phyloP scores from a whole-genome alignment of 2,888 invertebrate species.

The Bellardia bayeri region DNA sequence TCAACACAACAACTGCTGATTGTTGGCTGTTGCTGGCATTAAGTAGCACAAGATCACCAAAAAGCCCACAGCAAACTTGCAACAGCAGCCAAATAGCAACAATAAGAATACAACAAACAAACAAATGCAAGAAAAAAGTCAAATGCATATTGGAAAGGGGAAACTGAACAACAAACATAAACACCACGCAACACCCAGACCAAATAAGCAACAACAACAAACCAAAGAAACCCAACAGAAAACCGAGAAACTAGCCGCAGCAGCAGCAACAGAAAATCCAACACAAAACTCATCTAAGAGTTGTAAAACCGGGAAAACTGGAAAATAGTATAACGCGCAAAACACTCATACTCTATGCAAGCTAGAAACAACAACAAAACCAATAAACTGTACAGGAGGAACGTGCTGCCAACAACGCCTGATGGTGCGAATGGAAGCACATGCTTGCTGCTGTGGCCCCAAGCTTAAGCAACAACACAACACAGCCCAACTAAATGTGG shows the following conservation, averaged over 20 bases:
- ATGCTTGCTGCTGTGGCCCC: constrained; percentile 35
- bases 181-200: constrained; percentile 65
- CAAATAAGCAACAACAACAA: constrained; percentile 46
- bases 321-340: constrained; percentile 66
- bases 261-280: constrained; percentile 13
- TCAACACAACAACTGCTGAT: constrained; percentile 62
- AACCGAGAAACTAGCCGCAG: not conserved
- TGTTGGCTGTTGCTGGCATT: constrained; percentile 62
- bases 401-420: constrained; percentile 72
- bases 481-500: constrained; percentile 43
- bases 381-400: constrained; percentile 65
- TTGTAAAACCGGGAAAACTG: constrained; percentile 73
- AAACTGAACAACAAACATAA: constrained; percentile 43
- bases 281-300: constrained; percentile 60
- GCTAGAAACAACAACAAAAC: constrained; percentile 38
- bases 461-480: constrained; percentile 9
- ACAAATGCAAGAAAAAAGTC: constrained; percentile 14
- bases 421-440: constrained; percentile 70
- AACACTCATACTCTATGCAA: constrained; percentile 30
- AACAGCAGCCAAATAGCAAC: constrained; percentile 56
- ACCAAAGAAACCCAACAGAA: constrained; percentile 38
- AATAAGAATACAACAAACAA: constrained; percentile 32
- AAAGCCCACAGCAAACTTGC: constrained; percentile 69
- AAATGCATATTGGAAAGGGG: constrained; percentile 26
- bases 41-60: constrained; percentile 73